phyloP scores from a whole-genome alignment of 2,797 vertebrate species.

The Malurus leucopterus region DNA sequence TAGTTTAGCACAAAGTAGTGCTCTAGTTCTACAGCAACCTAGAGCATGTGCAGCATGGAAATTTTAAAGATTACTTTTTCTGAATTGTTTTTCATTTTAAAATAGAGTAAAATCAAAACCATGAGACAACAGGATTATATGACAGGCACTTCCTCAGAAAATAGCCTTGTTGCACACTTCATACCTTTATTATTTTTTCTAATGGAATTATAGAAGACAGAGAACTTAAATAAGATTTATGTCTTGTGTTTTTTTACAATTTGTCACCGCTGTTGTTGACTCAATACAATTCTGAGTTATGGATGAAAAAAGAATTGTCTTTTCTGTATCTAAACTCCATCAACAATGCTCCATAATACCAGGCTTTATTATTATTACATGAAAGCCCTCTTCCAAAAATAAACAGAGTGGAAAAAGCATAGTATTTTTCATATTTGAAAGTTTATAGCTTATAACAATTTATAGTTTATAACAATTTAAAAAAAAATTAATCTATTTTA shows the following conservation, averaged over 20 bases:
- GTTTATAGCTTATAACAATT: background rate
- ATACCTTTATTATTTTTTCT: background rate
- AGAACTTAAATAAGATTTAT: slow-evolving; percentile 8
- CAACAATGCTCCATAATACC: background rate
- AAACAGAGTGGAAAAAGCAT: background rate
- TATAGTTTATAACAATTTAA: background rate
- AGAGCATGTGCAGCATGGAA: background rate
- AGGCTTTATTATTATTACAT: background rate
- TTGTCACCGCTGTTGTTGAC: slow-evolving; percentile 5
- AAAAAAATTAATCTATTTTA: background rate
- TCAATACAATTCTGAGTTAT: background rate
- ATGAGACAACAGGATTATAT: background rate
- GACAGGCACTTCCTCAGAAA: background rate
- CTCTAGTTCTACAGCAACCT: background rate
- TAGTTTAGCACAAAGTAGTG: too few relatives aligned
- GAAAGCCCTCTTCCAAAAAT: background rate
- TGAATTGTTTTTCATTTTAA: background rate
- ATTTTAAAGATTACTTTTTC: background rate
- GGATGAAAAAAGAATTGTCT: background rate
- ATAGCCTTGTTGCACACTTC: background rate
- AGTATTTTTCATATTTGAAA: background rate
- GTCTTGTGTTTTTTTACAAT: background rate
- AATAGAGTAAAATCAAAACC: background rate
- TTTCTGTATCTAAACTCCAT: background rate
- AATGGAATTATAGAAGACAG: background rate